Conservation (phyloP, 2,888 invertebrate genomes). For the Cataglyphis livida region DNA sequence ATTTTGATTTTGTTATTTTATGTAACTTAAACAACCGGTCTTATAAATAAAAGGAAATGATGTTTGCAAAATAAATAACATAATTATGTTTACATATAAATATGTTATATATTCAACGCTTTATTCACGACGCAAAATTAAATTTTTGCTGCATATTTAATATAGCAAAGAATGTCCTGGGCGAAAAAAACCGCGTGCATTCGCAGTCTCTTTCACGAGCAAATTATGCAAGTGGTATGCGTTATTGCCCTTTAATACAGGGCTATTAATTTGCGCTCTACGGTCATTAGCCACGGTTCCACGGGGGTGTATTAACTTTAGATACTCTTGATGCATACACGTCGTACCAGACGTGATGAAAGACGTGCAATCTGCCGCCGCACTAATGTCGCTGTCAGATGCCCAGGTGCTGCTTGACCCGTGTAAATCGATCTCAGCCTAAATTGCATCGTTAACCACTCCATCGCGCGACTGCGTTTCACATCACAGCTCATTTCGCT, state of each 20-base stretch:
- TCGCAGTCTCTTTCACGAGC: not conserved
- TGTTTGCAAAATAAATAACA: not conserved
- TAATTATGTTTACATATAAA: not conserved
- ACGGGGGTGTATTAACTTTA: conserved; percentile 76
- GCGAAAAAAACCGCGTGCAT: not conserved
- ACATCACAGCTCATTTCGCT: conserved; percentile 71
- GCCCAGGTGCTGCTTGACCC: conserved; percentile 74
- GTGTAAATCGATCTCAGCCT: conserved; percentile 75
- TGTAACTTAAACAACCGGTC: not conserved
- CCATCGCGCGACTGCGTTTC: conserved; percentile 71
- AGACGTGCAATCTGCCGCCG: conserved; percentile 75
- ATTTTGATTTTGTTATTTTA: not conserved
- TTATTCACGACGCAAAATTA: not conserved
- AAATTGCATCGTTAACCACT: conserved; percentile 78
- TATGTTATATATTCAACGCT: not conserved
- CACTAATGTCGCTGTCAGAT: conserved; percentile 72
- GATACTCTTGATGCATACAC: conserved; percentile 72
- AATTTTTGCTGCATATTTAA: not conserved
- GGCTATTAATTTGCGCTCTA: conserved; percentile 76
- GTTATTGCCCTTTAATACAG: conserved; percentile 70
- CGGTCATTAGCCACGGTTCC: conserved; percentile 71
- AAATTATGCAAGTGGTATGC: conserved; percentile 50
- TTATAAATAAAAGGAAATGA: not conserved
- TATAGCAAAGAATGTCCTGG: not conserved
- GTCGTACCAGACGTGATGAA: conserved; percentile 73